Evolutionary conservation across 2,888 invertebrate species (phyloP).

Genomic region (Sinelater perroti): DNA sequence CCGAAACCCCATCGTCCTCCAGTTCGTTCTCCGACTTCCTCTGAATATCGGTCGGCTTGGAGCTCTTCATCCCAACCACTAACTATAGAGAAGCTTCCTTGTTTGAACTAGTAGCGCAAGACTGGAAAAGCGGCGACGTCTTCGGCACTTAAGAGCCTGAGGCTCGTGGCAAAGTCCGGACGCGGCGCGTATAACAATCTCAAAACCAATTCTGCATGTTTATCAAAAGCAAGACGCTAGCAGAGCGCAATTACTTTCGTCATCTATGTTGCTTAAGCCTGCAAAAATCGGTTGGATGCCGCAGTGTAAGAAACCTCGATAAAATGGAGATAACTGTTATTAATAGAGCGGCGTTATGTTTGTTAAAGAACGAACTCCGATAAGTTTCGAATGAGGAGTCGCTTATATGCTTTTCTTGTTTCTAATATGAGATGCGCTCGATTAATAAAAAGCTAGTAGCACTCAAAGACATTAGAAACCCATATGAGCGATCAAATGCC

Average conservation of each 20-base stretch:
- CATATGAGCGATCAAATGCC: no score
- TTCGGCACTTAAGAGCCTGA: slow-evolving; percentile 5
- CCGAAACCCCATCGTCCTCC: slow-evolving; percentile 2
- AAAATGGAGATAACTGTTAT: no score
- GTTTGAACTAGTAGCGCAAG: background rate
- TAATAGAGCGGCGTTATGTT: no score
- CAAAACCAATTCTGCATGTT: slow-evolving; percentile 3
- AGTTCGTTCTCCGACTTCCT: background rate
- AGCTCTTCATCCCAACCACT: slow-evolving; percentile 16
- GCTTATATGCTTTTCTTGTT: no score
- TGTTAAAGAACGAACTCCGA: no score
- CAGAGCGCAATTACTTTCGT: slow-evolving; percentile 4
- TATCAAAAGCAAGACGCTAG: background rate
- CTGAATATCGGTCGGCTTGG: slow-evolving; percentile 12
- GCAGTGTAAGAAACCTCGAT: no score
- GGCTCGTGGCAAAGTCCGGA: slow-evolving; percentile 13
- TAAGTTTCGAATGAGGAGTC: no score
- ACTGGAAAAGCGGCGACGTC: background rate
- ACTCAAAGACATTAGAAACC: no score
- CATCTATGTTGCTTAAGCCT: slow-evolving; percentile 12
- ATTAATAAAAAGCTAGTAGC: no score
- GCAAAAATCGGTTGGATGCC: no score
- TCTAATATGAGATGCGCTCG: no score
- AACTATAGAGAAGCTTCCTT: background rate
- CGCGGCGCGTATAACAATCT: slow-evolving; percentile 6